Evolutionary conservation across 2,888 invertebrate genomes (phyloP).

Genomic region (Pseudococcus jackbeardsleyi): DNA sequence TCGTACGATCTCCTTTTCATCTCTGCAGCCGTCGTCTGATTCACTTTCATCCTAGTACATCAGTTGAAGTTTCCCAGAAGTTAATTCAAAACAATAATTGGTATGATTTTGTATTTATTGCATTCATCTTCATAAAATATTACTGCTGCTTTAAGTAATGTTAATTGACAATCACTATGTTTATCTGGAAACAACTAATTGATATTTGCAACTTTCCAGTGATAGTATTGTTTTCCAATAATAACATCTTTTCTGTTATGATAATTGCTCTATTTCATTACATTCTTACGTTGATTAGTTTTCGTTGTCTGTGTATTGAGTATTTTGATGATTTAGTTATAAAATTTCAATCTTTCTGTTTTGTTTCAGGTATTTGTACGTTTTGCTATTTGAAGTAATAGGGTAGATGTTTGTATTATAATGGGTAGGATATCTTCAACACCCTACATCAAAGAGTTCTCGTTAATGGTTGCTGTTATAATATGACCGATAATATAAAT

Average conservation of each 20-base stretch:
- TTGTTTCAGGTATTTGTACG: background rate
- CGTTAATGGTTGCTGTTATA: constrained; percentile 56
- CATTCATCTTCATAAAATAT: background rate
- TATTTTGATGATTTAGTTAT: too few relatives aligned
- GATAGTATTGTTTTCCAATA: background rate
- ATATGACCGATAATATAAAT: constrained; percentile 73
- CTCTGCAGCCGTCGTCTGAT: background rate
- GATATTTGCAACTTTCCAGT: background rate
- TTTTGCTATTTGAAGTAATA: background rate
- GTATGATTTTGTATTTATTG: background rate
- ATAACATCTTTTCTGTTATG: background rate
- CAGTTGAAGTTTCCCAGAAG: background rate
- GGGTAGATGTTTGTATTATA: constrained; percentile 42
- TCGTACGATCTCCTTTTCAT: background rate
- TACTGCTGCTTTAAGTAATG: background rate
- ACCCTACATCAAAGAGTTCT: constrained; percentile 53
- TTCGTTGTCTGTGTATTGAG: too few relatives aligned
- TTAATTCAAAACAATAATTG: background rate
- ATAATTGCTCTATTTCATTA: background rate
- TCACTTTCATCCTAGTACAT: background rate
- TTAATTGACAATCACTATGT: background rate
- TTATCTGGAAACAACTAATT: background rate
- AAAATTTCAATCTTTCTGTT: background rate
- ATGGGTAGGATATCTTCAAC: constrained; percentile 51
- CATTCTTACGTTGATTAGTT: background rate